Base-by-base conservation (phyloP, 1,140 invertebrate species). In the Cotesia vestalis region DNA sequence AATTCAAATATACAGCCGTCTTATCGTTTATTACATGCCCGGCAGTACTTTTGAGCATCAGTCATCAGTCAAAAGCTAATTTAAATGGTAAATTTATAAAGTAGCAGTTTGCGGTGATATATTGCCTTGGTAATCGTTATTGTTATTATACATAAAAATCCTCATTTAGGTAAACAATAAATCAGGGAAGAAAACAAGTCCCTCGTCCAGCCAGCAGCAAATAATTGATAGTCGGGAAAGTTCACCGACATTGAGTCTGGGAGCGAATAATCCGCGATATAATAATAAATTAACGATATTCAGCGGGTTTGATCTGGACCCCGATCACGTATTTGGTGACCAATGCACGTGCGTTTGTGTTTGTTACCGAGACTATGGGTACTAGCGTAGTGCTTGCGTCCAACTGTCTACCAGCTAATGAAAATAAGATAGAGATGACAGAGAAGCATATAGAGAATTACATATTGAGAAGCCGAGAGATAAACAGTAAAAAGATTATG, bases 271-370 rank as follows among this genome's bases (percentile, higher is more conserved):
- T 57, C 17, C 75, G 63, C 76, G 74, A 83, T 83, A 27, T 27
- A 27, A 27, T 27, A 27, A 27, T 27, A 81, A 83, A 81, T 83
- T 78, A 75, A 79, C 79, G 71, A 78, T 77, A 83, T 80, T 76
- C 73, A 78, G 70, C 61, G 36, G 27, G 40, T 14, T 6, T 53
- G 60, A 80, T 83, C 59, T 59, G 52, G 14, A 84, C 71, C 75
- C 73, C 66, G 73, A 79, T 83, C 83, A 84, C 83, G 83, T 84
- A 76, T 53, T 69, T 63, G 40, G 68, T 81, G 76, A 78, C 75
- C 78, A 76, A 80, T 80, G 80, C 78, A 76, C 73, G 78, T 71
- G 76, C 69, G 76, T 74, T 66, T 78, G 74, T 78, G 63, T 20
- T 46, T 11, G 51, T 68, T 63, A 59, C 53, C 62, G 61, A 34